phyloP scores from a whole-genome alignment of 2,888 invertebrate genomes.

The Oeneis ivallda region DNA sequence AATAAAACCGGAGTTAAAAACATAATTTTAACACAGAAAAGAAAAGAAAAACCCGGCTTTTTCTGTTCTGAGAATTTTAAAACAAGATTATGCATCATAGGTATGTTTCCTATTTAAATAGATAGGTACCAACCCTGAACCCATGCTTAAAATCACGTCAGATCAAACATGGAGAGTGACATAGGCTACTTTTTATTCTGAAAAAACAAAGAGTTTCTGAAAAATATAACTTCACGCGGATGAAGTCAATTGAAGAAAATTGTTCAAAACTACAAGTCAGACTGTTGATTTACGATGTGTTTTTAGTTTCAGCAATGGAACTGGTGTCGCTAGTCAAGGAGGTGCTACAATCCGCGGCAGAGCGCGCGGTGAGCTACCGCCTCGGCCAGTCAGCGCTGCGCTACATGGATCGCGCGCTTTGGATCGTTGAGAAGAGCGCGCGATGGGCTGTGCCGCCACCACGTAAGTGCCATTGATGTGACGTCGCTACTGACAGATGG shows the following conservation, averaged over 20 bases:
- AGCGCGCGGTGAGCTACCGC: slow-evolving; percentile 67
- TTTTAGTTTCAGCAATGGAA: slow-evolving; percentile 62
- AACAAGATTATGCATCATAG: neutral
- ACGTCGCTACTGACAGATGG: no score
- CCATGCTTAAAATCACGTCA: no score
- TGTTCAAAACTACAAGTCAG: neutral
- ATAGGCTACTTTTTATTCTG: no score
- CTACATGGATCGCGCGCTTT: slow-evolving; percentile 72
- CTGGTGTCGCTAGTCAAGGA: slow-evolving; percentile 63
- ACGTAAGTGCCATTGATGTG: no score
- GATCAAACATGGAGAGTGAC: no score
- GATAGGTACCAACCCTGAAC: no score
- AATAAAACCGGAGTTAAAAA: no score
- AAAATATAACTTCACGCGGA: no score
- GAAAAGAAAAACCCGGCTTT: no score
- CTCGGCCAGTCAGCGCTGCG: slow-evolving; percentile 73
- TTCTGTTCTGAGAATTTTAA: neutral
- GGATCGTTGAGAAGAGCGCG: slow-evolving; percentile 80
- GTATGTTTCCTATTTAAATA: no score
- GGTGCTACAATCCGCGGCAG: slow-evolving; percentile 60
- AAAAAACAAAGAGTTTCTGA: neutral
- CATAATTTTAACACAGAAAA: no score
- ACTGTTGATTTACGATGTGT: neutral
- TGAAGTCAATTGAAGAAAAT: no score
- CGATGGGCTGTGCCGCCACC: slow-evolving; percentile 82